These are phyloP conservation scores for Cydia amplana DNA, from an alignment of 1,140 invertebrate species.

Conservation along the genomic window DNA sequence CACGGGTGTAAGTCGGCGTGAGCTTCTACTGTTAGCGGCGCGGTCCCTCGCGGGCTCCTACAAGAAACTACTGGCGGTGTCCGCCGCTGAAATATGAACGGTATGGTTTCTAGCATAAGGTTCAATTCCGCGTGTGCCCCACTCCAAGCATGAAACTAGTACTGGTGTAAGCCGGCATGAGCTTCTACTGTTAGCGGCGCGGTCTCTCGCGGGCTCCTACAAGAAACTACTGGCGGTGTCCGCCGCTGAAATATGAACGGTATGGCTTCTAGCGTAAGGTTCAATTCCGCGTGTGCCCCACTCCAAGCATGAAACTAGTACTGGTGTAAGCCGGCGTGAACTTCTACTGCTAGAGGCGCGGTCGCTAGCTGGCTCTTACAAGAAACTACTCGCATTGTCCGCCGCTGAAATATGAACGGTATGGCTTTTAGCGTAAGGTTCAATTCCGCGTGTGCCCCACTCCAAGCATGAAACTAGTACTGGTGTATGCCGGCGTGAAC, in stretches of 20 bases:
- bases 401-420: slow-evolving; percentile 54
- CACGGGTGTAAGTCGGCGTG: slow-evolving; percentile 85
- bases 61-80: slow-evolving; percentile 80
- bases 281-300: neutral
- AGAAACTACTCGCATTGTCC: slow-evolving; percentile 76
- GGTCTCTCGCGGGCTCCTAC: slow-evolving; percentile 89
- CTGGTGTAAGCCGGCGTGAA: slow-evolving; percentile 86
- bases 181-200: no score
- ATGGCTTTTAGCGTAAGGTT: neutral
- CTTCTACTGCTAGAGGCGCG: slow-evolving; percentile 81
- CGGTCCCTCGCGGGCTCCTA: slow-evolving; percentile 90
- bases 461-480: slow-evolving; percentile 83
- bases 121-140: neutral
- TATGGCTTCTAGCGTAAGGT: neutral
- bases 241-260: slow-evolving; percentile 54
- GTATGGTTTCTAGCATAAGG: neutral
- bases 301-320: slow-evolving; percentile 79
- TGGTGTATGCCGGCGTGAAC: slow-evolving; percentile 86
- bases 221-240: slow-evolving; percentile 80
- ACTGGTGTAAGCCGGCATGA: slow-evolving; percentile 85
- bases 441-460: neutral
- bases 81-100: slow-evolving; percentile 56
- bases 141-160: slow-evolving; percentile 79
- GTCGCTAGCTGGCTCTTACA: slow-evolving; percentile 87
- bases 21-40: no score